phyloP scores from a whole-genome alignment of 2,888 invertebrate species.

The Himalopsyche japonica region DNA sequence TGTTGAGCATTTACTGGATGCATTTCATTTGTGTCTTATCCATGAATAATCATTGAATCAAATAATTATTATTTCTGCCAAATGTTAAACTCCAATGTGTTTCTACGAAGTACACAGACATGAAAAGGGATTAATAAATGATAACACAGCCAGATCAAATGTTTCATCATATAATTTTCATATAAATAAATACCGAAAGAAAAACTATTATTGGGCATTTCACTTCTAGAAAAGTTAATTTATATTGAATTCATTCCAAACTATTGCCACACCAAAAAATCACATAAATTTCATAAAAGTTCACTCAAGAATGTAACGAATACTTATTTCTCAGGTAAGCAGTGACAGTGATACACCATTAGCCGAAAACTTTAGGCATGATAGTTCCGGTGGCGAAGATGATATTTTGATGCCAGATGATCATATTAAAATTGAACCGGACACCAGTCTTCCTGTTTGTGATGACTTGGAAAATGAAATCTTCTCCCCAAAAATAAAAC shows the following conservation, averaged over 20 bases:
- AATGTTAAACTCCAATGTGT: too few species aligned
- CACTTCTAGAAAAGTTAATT: neutral
- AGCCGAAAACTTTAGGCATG: slow-evolving; percentile 17
- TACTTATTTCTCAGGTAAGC: slow-evolving; percentile 4
- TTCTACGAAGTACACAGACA: too few species aligned
- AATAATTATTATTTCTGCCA: too few species aligned
- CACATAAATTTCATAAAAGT: neutral
- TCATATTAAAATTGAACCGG: slow-evolving; percentile 7
- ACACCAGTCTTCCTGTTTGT: neutral
- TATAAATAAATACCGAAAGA: too few species aligned
- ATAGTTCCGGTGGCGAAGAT: slow-evolving; percentile 4
- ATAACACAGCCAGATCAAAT: too few species aligned
- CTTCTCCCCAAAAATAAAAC: neutral
- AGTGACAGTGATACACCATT: slow-evolving; percentile 31
- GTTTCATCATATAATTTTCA: too few species aligned
- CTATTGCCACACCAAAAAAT: neutral
- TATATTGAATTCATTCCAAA: neutral
- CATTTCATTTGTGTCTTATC: too few species aligned
- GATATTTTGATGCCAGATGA: neutral
- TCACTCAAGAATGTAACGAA: neutral
- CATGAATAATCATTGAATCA: too few species aligned
- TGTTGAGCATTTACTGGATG: too few species aligned
- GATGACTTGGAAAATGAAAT: neutral
- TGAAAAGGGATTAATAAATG: too few species aligned
- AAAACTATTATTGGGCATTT: too few species aligned